Evolutionary conservation across 37 sponge, comb jelly and placozoan species (phyloP).

Genomic region (Cliona cf. orientalis): DNA sequence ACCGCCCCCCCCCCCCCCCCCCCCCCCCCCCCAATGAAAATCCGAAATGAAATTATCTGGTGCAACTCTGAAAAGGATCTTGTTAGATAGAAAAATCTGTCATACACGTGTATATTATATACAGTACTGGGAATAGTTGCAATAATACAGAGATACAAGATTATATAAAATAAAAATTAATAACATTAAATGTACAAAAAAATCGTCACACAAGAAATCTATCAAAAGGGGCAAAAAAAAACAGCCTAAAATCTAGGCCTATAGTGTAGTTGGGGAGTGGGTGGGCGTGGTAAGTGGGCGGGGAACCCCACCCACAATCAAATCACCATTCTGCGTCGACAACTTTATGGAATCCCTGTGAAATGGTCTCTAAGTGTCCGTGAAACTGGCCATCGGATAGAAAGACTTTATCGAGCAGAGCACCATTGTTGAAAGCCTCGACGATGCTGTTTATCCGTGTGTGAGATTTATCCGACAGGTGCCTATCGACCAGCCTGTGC

Average conservation of each 20-base stretch:
- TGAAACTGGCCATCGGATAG: slow-evolving; percentile 64
- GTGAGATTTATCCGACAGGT: slow-evolving; percentile 84
- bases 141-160: too few relatives aligned
- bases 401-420: slow-evolving; percentile 81
- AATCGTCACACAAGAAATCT: too few relatives aligned
- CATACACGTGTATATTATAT: too few relatives aligned
- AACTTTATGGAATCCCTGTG: slow-evolving; percentile 57
- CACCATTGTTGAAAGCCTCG: slow-evolving; percentile 43
- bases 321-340: slow-evolving; percentile 73
- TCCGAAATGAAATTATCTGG: too few relatives aligned
- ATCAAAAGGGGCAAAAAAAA: too few relatives aligned
- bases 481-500: slow-evolving; percentile 77
- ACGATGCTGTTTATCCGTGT: slow-evolving; percentile 68
- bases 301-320: background rate
- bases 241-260: too few relatives aligned
- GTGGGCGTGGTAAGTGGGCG: background rate
- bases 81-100: too few relatives aligned
- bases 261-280: too few relatives aligned
- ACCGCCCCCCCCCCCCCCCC: slow-evolving; percentile 3
- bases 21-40: slow-evolving; percentile 6
- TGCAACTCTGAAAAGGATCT: too few relatives aligned
- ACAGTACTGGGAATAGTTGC: too few relatives aligned
- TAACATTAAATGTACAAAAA: too few relatives aligned
- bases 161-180: too few relatives aligned
- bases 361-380: slow-evolving; percentile 29